Evolutionary conservation across 2,888 invertebrate genomes (phyloP).

Genomic region (Megamerina dolium): DNA sequence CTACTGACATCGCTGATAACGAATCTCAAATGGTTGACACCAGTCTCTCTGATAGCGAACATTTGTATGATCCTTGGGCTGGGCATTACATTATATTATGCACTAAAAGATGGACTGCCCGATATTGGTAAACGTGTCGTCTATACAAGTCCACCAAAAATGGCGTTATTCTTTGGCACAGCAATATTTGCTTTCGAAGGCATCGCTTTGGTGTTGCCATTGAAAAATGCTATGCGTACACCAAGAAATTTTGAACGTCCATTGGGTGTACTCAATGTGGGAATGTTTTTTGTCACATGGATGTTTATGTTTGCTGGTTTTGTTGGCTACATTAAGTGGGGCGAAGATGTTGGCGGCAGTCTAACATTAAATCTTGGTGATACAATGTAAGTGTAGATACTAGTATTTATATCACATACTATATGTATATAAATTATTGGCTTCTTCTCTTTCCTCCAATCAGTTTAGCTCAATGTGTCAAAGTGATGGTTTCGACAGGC

Average conservation of each 20-base stretch:
- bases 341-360: conserved; percentile 73
- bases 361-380: conserved; percentile 79
- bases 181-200: conserved; percentile 96
- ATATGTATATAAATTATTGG: neutral
- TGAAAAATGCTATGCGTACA: conserved; percentile 85
- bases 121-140: conserved; percentile 53
- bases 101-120: conserved; percentile 69
- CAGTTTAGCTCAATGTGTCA: conserved; percentile 76
- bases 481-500: conserved; percentile 75
- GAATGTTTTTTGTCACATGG: conserved; percentile 68
- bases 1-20: conserved; percentile 69
- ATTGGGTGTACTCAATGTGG: conserved; percentile 82
- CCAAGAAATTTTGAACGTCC: conserved; percentile 72
- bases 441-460: conserved; percentile 22
- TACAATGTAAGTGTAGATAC: conserved; percentile 33
- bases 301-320: conserved; percentile 80
- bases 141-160: conserved; percentile 55
- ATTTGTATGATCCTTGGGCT: conserved; percentile 64
- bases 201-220: conserved; percentile 85
- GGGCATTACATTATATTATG: conserved; percentile 69
- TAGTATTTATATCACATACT: neutral
- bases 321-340: conserved; percentile 83
- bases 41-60: conserved; percentile 72
- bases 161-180: conserved; percentile 92
- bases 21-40: conserved; percentile 69